Base-by-base conservation (phyloP, 2,113 vertebrate genomes). In the Tragulus kanchil region DNA sequence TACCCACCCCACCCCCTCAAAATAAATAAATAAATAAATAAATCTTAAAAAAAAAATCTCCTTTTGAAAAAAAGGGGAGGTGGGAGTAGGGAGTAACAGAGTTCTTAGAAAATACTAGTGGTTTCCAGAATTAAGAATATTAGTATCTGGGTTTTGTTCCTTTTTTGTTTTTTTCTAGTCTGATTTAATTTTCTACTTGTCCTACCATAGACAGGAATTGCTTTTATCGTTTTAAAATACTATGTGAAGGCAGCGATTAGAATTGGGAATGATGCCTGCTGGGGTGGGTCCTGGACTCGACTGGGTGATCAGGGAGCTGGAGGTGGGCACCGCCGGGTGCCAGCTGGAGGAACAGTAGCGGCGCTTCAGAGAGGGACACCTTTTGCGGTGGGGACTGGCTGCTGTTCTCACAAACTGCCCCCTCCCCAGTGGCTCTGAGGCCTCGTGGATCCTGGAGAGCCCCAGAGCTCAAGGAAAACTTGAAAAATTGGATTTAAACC, bases 101-200 rank as follows among this genome's bases (percentile, higher is more conserved):
- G 9, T 90, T 31, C 59, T 93, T 50, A 82, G 54, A 95, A 82
- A 95, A 21, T 10, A n/a, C 28, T 52, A 62, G 36, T 73, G 82
- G 11, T 54, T 78, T 89, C 93, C 73, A 58, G 54, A 93, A 86
- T 19, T 59, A 67, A 36, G 16, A 81, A 77, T 59, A 62, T 6
- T 2, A 28, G 48, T n/a, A 17, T 17, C 13, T 26, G 26, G 25
- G 61, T 69, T 85, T 88, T 85, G 45, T 23, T 48, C 12, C 14
- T 45, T 36, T 42, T 31, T 89, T 58, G 42, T 12, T 12, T 50
- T 16, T 42, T 45, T 1, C 59, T 73, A 31, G 4, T 65, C 6
- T 83, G 62, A 93, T 42, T 87, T 58, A 25, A 15, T 62, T 62
- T 94, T 90, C 79, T 82, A 3, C 69, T 84, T 97, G 64, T 73